phyloP scores from a whole-genome alignment of 92 coral and sea anemone species.

The Parazoanthus swiftii region DNA sequence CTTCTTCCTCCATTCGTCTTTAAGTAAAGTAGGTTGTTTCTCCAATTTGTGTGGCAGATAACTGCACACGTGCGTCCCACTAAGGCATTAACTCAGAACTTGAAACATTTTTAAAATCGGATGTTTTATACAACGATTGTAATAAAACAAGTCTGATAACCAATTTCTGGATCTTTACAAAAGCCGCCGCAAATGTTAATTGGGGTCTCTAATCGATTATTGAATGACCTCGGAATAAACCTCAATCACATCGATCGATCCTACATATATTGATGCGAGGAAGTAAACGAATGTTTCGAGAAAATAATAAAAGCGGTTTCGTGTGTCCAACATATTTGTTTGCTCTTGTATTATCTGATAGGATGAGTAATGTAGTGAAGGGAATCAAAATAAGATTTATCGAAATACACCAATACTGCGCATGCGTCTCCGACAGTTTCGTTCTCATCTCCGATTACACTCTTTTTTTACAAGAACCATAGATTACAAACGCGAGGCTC shows the following conservation, averaged over 20 bases:
- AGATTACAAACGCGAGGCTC: too few species aligned
- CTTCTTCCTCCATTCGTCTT: too few species aligned
- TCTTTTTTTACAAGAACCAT: too few species aligned
- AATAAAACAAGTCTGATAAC: neutral
- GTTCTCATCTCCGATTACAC: neutral
- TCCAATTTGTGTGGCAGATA: too few species aligned
- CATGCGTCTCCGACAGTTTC: neutral
- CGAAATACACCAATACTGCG: neutral
- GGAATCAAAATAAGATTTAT: neutral
- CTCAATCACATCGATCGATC: neutral
- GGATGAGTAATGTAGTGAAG: too few species aligned
- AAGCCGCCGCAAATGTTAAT: neutral
- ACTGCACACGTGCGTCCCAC: too few species aligned
- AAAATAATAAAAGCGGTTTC: neutral
- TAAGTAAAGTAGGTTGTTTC: too few species aligned
- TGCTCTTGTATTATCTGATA: neutral
- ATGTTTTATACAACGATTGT: neutral
- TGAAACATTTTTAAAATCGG: too few species aligned
- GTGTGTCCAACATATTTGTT: constrained; percentile 13
- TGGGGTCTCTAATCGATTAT: neutral
- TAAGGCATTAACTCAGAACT: too few species aligned
- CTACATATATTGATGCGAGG: neutral
- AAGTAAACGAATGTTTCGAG: neutral
- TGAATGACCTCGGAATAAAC: too few species aligned
- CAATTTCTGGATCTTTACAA: neutral